phyloP scores from a whole-genome alignment of 2,113 vertebrate species.

The Centropus bengalensis region DNA sequence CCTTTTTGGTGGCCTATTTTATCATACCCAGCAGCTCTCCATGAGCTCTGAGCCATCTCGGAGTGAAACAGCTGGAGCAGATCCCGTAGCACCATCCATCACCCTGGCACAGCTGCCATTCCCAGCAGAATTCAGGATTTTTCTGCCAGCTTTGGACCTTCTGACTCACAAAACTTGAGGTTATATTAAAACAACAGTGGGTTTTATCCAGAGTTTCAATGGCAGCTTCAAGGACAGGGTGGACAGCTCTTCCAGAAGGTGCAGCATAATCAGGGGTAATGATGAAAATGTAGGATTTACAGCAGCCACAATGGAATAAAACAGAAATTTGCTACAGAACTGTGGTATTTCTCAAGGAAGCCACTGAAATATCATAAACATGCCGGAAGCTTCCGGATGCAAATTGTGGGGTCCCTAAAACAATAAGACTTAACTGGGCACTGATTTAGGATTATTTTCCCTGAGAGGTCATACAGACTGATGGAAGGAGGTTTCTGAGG shows the following conservation, averaged over 20 bases:
- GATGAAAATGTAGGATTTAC: rapidly evolving
- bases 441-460: neutral
- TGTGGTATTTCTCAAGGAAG: neutral
- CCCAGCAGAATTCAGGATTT: neutral
- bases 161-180: rapidly evolving
- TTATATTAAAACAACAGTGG: rapidly evolving
- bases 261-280: rapidly evolving
- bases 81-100: neutral
- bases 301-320: rapidly evolving
- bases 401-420: neutral
- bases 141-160: rapidly evolving
- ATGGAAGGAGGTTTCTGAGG: no score
- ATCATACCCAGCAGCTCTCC: rapidly evolving
- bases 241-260: rapidly evolving
- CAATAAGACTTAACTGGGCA: no score
- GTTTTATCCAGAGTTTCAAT: rapidly evolving
- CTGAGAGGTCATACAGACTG: neutral
- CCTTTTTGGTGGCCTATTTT: neutral
- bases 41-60: rapidly evolving
- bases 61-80: neutral
- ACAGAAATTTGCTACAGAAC: rapidly evolving
- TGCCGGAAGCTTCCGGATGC: neutral
- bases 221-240: rapidly evolving
- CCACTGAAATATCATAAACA: rapidly evolving
- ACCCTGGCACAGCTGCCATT: rapidly evolving